These are phyloP conservation scores for Suricata suricatta DNA, from an alignment of 2,113 vertebrate species.

Conservation along the genomic window DNA sequence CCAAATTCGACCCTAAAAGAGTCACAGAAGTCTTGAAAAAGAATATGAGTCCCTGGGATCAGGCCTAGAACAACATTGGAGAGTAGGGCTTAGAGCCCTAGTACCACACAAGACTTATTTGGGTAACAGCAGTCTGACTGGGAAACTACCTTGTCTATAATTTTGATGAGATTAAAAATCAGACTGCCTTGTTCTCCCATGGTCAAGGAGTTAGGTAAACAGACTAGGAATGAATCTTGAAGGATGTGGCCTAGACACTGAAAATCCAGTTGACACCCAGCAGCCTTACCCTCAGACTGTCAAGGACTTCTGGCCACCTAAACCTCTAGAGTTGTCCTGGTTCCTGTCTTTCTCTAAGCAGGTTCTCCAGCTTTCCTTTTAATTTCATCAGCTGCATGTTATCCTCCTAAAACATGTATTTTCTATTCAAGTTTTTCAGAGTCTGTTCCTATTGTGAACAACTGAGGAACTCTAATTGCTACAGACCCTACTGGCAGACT, in stretches of 20 bases:
- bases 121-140: neutral
- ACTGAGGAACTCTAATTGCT: conserved; percentile 4
- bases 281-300: neutral
- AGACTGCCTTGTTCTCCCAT: neutral
- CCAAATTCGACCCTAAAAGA: neutral
- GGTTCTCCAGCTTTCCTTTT: neutral
- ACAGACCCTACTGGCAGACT: neutral
- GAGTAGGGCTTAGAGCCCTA: neutral
- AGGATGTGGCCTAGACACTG: neutral
- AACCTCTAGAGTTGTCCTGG: neutral
- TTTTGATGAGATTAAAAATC: neutral
- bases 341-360: neutral
- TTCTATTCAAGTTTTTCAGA: conserved; percentile 11
- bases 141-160: neutral
- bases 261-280: neutral
- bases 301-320: neutral
- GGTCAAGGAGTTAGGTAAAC: neutral
- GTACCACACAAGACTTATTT: neutral
- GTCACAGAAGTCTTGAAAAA: neutral
- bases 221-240: neutral
- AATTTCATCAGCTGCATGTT: neutral
- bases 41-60: neutral
- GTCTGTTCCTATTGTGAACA: neutral
- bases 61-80: neutral
- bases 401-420: neutral